Conservation (phyloP, 2,113 vertebrate genomes). For the Otolemur garnettii region DNA sequence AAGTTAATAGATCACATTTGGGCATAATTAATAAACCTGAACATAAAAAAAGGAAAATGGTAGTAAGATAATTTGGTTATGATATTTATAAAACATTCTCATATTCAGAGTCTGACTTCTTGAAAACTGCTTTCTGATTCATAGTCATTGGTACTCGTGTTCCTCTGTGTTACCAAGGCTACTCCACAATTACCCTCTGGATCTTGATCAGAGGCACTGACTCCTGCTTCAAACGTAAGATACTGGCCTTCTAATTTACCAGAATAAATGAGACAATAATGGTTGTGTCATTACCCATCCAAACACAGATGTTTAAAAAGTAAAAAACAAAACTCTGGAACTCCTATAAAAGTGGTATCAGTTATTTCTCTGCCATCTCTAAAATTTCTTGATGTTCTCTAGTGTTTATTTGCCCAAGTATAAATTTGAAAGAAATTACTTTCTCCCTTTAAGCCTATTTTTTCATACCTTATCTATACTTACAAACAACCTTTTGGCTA, state of each 20-base stretch:
- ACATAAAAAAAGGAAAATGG: not conserved
- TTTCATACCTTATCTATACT: not conserved
- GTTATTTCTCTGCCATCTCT: not conserved
- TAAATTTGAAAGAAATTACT: constrained; percentile 10
- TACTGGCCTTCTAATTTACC: not conserved
- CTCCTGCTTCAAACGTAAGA: not conserved
- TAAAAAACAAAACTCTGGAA: not conserved
- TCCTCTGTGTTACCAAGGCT: not conserved
- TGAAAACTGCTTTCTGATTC: not conserved
- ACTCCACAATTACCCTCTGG: not conserved
- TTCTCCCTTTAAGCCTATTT: not conserved
- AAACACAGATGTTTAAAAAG: not conserved
- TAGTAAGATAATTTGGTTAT: not conserved
- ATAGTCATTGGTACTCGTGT: not conserved
- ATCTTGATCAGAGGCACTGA: not conserved
- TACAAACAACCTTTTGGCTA: not conserved
- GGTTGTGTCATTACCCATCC: not conserved
- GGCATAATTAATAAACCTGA: not conserved
- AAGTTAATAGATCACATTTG: not conserved
- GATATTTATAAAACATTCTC: not conserved
- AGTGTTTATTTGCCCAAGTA: not conserved
- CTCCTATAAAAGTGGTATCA: not conserved
- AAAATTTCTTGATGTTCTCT: constrained; percentile 30
- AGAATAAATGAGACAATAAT: not conserved
- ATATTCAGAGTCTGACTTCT: not conserved